Base-by-base conservation (phyloP, 2,113 vertebrate genomes). In the Sorex fumeus region DNA sequence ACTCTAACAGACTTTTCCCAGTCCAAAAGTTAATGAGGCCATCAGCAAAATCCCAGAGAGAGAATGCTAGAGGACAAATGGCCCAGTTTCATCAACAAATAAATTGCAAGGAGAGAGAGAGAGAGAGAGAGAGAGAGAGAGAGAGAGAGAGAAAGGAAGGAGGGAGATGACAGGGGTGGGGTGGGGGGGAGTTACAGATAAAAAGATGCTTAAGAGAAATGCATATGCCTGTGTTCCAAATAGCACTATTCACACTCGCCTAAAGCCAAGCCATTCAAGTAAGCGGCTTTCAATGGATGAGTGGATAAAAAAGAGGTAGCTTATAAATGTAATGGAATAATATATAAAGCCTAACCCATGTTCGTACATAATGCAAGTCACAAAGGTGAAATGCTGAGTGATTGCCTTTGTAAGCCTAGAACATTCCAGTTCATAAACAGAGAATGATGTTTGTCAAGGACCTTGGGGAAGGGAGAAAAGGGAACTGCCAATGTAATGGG, bases 21-120 rank as follows among this genome's bases (percentile, higher is more conserved):
- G 83, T 57, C 87, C 80, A n/a, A 69, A 95, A 94, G 92, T 89
- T 95, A 97, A 96, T 94, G 96, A 97, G 95, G 96, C 93, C 95
- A 96, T 76, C 76, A 12, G 84, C 83, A 94, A 93, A 88, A 91
- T 87, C 86, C 91, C 93, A 93, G 94, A 81, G 19, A 86, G 90
- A 40, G 34, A 88, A 74, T 25, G 23, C 86, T 69, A 78, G 53
- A 94, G 84, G 89, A 93, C 71, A 85, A 90, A 92, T 92, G 95
- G 92, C 95, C 96, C 88, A 94, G 80, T 95, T 96, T 95, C 72
- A 84, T 72, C 84, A 69, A 84, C 91, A 94, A 93, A n/a, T 53
- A 96, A 88, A 93, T 28, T 93, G 62, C 67, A 87, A 93, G 47
- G 23, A 77, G 5, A 83, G 34, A 72, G 32, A 77, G n/a, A 23